These are phyloP conservation scores for Nothobranchius furzeri DNA, from an alignment of 2,113 vertebrate genomes.

Conservation along the genomic window DNA sequence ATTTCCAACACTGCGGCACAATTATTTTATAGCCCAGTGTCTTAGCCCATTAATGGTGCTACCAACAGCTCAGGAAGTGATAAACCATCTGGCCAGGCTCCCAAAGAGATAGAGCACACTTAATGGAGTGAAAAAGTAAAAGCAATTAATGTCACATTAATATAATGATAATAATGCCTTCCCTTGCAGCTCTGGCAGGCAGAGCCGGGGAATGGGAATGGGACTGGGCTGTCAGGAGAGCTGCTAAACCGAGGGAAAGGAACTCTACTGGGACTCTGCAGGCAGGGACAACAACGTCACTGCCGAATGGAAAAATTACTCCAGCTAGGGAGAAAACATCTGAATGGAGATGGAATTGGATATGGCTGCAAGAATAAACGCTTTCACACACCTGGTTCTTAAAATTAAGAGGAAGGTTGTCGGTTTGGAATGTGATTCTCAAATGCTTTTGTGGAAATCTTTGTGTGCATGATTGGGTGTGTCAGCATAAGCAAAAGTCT, in stretches of 20 bases:
- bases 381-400: slow-evolving; percentile 13
- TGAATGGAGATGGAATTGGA: slow-evolving; percentile 19
- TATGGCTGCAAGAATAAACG: neutral
- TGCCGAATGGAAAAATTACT: slow-evolving; percentile 31
- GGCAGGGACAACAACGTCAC: slow-evolving; percentile 31
- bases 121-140: slow-evolving; percentile 89
- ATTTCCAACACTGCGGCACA: slow-evolving; percentile 81
- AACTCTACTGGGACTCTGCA: slow-evolving; percentile 49
- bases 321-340: slow-evolving; percentile 13
- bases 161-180: slow-evolving; percentile 86
- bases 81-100: slow-evolving; percentile 85
- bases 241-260: slow-evolving; percentile 37
- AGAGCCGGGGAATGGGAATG: slow-evolving; percentile 52
- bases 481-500: slow-evolving; percentile 5
- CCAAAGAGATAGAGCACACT: slow-evolving; percentile 84
- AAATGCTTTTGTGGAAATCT: neutral
- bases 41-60: slow-evolving; percentile 83
- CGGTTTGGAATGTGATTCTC: slow-evolving; percentile 5
- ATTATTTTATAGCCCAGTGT: slow-evolving; percentile 86
- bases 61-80: slow-evolving; percentile 81
- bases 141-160: slow-evolving; percentile 89
- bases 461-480: slow-evolving; percentile 9
- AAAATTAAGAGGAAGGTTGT: neutral
- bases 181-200: slow-evolving; percentile 70
- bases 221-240: slow-evolving; percentile 45